Percentiles rank a stretch among this genome's conserved stretches.
Evolutionary conservation across 2,113 vertebrate genomes (phyloP).

Genomic region (western clawed frog (Xenopus tropicalis)): DNA sequence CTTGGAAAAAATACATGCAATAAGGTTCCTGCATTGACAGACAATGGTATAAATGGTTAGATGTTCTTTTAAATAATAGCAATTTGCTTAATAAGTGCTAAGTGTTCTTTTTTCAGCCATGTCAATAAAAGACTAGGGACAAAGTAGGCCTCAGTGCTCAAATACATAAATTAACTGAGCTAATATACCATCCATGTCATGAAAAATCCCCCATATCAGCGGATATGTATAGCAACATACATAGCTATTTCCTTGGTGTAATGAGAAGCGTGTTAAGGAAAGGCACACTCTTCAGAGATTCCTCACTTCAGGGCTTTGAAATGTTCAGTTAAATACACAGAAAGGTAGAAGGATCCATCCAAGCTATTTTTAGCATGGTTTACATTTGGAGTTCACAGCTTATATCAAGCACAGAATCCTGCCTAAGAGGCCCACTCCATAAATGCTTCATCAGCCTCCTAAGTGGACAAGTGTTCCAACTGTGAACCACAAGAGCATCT

Average conservation of each 20-base stretch:
- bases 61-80: too few species aligned
- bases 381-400: neutral
- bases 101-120: too few species aligned
- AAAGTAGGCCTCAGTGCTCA: too few species aligned
- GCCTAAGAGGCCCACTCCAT: neutral
- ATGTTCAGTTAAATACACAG: conserved; percentile 2
- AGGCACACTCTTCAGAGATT: neutral
- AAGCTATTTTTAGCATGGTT: conserved; percentile 12
- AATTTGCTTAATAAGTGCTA: too few species aligned
- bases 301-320: neutral
- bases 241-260: neutral
- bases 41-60: too few species aligned
- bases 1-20: too few species aligned
- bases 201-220: too few species aligned
- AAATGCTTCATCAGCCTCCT: neutral
- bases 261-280: neutral
- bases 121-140: too few species aligned
- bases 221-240: too few species aligned
- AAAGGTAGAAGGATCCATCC: neutral
- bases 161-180: too few species aligned
- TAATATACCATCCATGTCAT: too few species aligned
- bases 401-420: neutral
- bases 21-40: too few species aligned
- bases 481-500: neutral
- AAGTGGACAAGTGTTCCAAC: neutral